Evolutionary conservation across 2,113 vertebrate species (phyloP).

Genomic region (Athene cunicularia): DNA sequence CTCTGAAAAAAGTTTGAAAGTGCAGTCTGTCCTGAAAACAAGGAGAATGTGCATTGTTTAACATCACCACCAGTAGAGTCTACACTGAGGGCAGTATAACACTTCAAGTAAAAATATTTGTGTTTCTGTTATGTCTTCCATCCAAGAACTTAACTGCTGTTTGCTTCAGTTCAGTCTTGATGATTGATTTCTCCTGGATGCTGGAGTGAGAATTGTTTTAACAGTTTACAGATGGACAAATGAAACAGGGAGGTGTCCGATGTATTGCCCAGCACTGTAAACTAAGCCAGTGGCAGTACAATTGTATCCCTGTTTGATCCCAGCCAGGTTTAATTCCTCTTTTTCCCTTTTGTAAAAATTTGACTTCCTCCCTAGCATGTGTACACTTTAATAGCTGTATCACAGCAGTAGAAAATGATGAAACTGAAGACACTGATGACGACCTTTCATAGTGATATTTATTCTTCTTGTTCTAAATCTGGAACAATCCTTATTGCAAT

Average conservation of each 20-base stretch:
- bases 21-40: not conserved
- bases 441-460: conserved; percentile 1
- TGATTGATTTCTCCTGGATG: conserved; percentile 62
- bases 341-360: not conserved
- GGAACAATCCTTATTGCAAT: not conserved
- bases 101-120: conserved; percentile 42
- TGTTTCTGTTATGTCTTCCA: conserved; percentile 13
- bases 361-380: not conserved
- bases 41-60: not conserved
- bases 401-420: not conserved
- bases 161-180: conserved; percentile 45
- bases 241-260: conserved; percentile 39
- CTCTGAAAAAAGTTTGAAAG: not conserved
- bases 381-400: not conserved
- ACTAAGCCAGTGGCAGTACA: conserved; percentile 43
- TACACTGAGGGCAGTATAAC: conserved; percentile 28
- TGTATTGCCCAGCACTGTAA: conserved; percentile 31
- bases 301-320: conserved; percentile 18
- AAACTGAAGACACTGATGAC: not conserved
- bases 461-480: not conserved
- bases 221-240: conserved; percentile 57
- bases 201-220: conserved; percentile 53
- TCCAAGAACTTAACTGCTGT: conserved; percentile 22
- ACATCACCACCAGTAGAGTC: not conserved
- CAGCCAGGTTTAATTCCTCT: not conserved